Evolutionary conservation across 2,888 invertebrate species (phyloP).

Genomic region (Encarsia formosa): DNA sequence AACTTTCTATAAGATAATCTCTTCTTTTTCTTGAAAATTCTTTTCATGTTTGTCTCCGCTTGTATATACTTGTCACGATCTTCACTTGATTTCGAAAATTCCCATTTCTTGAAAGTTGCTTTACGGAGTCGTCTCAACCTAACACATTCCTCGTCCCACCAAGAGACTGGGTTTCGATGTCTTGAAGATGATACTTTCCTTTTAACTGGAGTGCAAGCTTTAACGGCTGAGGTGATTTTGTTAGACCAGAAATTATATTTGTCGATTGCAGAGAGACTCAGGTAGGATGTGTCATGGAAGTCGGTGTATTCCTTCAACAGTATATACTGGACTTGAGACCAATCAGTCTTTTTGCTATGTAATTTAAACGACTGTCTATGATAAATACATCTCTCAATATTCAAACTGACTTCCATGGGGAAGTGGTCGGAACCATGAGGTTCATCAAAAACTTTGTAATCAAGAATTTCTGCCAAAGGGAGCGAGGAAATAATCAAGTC

Average conservation of each 20-base stretch:
- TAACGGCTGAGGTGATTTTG: background rate
- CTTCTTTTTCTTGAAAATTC: background rate
- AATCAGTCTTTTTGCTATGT: background rate
- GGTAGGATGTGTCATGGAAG: background rate
- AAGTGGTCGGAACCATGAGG: slow-evolving; percentile 8
- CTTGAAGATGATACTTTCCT: background rate
- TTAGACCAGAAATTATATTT: background rate
- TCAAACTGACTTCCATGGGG: background rate
- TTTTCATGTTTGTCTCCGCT: background rate
- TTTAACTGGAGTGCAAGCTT: background rate
- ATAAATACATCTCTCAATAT: background rate
- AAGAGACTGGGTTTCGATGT: background rate
- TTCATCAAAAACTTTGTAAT: background rate
- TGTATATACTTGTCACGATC: background rate
- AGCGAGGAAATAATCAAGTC: slow-evolving; percentile 4
- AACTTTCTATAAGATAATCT: background rate
- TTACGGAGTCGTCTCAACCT: background rate
- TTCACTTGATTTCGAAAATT: background rate
- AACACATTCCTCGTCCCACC: background rate
- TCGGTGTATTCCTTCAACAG: background rate
- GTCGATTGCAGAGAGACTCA: background rate
- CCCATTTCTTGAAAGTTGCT: background rate
- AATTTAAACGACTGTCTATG: background rate
- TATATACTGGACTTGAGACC: background rate
- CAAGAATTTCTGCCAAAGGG: background rate